phyloP scores from a whole-genome alignment of 2,797 vertebrate species.

The Spatula versicolor region DNA sequence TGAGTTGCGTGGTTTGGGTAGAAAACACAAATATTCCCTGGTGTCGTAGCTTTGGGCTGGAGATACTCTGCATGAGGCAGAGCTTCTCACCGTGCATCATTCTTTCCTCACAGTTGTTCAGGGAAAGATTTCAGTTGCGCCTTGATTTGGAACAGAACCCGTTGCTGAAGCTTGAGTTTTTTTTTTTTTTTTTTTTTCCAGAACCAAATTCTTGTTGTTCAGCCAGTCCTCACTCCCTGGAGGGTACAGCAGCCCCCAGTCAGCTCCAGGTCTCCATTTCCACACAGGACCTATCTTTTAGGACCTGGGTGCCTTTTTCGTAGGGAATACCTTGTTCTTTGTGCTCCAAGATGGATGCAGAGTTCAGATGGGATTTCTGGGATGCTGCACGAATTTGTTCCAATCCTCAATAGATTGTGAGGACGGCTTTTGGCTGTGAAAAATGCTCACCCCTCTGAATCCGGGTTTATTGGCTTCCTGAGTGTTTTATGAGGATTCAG shows the following conservation, averaged over 20 bases:
- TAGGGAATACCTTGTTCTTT: not conserved
- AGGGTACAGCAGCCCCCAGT: not conserved
- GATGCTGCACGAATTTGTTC: not conserved
- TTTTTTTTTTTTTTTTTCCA: not conserved
- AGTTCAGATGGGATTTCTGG: not conserved
- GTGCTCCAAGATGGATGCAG: not conserved
- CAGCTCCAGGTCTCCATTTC: not conserved
- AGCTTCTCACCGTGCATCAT: not conserved
- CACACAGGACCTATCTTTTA: not conserved
- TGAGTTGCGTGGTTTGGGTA: not conserved
- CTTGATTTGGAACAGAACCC: not conserved
- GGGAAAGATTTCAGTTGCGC: not conserved
- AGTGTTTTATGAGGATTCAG: not conserved
- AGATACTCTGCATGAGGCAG: not conserved
- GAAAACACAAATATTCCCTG: not conserved
- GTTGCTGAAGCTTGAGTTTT: not conserved
- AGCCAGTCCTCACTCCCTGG: not conserved
- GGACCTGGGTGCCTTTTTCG: not conserved
- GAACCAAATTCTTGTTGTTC: not conserved
- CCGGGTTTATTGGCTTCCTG: not conserved
- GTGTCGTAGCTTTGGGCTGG: not conserved
- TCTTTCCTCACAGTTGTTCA: constrained; percentile 15
- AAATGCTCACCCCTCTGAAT: not conserved
- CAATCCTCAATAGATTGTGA: not conserved
- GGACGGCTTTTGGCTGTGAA: not conserved